Percentiles rank a stretch among this genome's conserved stretches.
These are phyloP conservation scores for Trileptium ribeirensis DNA, from an alignment of 2,888 invertebrate species.

Conservation along the genomic window DNA sequence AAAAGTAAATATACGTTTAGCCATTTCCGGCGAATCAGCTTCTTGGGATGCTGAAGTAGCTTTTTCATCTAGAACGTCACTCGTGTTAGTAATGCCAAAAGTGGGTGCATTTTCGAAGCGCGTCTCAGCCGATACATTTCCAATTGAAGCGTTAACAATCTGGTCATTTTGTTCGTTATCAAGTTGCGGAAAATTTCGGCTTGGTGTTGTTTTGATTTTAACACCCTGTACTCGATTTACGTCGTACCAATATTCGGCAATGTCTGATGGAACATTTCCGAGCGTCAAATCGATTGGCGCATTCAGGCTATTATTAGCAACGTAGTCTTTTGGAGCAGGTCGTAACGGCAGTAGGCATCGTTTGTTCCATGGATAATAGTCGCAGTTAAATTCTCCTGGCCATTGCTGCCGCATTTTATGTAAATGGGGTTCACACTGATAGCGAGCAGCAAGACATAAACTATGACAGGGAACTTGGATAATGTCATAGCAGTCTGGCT, in stretches of 20 bases:
- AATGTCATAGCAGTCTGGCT: background rate
- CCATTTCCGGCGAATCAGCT: no score
- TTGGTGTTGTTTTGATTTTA: no score
- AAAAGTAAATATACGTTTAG: no score
- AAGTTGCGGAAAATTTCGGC: no score
- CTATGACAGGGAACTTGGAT: background rate
- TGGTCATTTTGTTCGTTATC: no score
- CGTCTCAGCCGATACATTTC: no score
- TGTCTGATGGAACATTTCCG: background rate
- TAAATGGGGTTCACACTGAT: background rate
- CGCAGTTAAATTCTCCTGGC: background rate
- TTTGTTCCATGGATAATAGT: background rate
- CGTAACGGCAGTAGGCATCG: background rate
- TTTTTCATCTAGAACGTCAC: no score
- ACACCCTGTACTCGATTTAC: no score
- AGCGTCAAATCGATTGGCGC: background rate
- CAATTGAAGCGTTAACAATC: no score
- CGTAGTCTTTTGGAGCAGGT: background rate
- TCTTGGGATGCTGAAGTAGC: no score
- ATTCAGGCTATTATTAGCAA: background rate
- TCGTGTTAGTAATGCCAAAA: no score
- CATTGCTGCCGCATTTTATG: background rate
- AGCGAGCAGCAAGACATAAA: background rate
- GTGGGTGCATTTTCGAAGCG: no score
- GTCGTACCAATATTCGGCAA: background rate